These are phyloP conservation scores for Cynaeus angustus DNA, from an alignment of 2,888 invertebrate genomes.

Conservation along the genomic window DNA sequence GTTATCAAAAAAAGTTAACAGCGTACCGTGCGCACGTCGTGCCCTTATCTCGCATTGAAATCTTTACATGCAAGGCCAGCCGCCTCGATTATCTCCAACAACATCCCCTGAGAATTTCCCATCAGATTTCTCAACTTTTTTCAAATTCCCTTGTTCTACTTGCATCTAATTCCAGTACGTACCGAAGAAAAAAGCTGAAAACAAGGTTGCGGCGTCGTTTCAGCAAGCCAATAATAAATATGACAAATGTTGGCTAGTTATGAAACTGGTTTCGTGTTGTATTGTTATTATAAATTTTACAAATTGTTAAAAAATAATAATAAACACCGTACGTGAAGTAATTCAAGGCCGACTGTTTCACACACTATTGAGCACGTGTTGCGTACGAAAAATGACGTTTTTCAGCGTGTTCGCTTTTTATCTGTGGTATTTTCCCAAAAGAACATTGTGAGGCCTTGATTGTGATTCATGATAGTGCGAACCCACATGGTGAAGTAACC, in stretches of 20 bases:
- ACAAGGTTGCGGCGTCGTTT: constrained; percentile 28
- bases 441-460: constrained; percentile 24
- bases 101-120: constrained; percentile 5
- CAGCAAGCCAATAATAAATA: constrained; percentile 29
- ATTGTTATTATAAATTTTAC: constrained; percentile 29
- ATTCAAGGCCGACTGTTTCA: constrained; percentile 27
- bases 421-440: constrained; percentile 23
- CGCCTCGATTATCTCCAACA: background rate
- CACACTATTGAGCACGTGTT: constrained; percentile 32
- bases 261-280: constrained; percentile 27
- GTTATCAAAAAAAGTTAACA: too few species aligned
- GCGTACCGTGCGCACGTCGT: background rate
- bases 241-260: constrained; percentile 28
- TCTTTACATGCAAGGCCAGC: background rate
- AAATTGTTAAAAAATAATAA: constrained; percentile 20
- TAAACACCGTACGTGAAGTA: constrained; percentile 20
- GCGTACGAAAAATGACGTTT: constrained; percentile 8
- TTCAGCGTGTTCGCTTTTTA: constrained; percentile 7
- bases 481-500: constrained; percentile 17
- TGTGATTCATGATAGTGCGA: constrained; percentile 33
- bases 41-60: background rate
- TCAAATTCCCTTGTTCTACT: background rate
- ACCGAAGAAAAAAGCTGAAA: background rate
- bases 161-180: constrained; percentile 4
- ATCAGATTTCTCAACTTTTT: background rate